Conservation (phyloP, 2,113 vertebrate genomes). For the Apodemus speciosus region DNA sequence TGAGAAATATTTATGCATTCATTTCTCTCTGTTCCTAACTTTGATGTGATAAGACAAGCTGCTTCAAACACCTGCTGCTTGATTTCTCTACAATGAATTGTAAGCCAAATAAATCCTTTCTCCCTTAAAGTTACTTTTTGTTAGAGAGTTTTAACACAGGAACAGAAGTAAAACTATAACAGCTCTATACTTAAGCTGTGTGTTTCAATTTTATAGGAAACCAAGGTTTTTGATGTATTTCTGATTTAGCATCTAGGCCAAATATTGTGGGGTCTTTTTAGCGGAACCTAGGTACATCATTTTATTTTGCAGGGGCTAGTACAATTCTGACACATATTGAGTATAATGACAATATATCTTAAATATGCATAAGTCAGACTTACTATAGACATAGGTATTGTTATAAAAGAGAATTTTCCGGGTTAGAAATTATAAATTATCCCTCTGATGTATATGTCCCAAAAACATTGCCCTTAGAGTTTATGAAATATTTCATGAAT, state of each 20-base stretch:
- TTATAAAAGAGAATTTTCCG: slow-evolving; percentile 17
- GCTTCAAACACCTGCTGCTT: neutral
- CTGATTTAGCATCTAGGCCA: slow-evolving; percentile 24
- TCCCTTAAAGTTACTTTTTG: neutral
- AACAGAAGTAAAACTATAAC: neutral
- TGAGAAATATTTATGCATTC: no score
- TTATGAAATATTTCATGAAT: neutral
- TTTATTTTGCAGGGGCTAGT: neutral
- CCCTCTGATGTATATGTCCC: neutral
- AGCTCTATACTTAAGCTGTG: neutral
- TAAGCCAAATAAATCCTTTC: neutral
- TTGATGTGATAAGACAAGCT: neutral
- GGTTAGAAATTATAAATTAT: neutral
- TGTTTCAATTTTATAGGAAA: slow-evolving; percentile 51
- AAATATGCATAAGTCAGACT: neutral
- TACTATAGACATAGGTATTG: neutral
- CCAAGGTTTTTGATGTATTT: slow-evolving; percentile 30
- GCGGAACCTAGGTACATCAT: neutral
- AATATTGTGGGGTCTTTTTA: slow-evolving; percentile 34
- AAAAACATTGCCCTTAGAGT: neutral
- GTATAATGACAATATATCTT: neutral
- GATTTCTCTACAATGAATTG: neutral
- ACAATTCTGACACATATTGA: neutral
- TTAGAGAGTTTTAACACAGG: neutral
- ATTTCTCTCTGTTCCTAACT: neutral